phyloP scores from a whole-genome alignment of 2,113 vertebrate genomes.

The Nesogale talazaci region DNA sequence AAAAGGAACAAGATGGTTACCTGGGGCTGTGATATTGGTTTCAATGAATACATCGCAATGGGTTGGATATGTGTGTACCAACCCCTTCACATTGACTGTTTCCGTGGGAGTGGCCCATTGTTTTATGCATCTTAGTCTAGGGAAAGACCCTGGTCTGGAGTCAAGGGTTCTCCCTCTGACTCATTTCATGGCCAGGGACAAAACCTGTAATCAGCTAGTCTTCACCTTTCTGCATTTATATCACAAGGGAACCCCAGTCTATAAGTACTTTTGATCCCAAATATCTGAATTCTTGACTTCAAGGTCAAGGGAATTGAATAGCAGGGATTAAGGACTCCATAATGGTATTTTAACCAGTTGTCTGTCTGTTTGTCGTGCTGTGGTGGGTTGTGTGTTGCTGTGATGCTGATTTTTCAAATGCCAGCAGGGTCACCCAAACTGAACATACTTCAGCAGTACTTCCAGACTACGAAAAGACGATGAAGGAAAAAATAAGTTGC shows the following conservation, averaged over 20 bases:
- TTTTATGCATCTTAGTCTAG: neutral
- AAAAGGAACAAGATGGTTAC: neutral
- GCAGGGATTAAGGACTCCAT: neutral
- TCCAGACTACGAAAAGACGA: no score
- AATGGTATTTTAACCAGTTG: no score
- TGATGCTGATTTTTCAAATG: no score
- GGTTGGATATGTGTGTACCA: neutral
- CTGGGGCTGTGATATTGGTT: neutral
- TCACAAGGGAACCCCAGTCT: neutral
- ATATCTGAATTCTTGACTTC: constrained; percentile 11
- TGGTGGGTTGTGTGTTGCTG: no score
- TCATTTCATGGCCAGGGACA: neutral
- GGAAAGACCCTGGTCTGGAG: neutral
- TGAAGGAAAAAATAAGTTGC: no score
- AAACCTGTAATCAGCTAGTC: neutral
- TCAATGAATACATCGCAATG: neutral
- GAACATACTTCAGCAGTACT: no score
- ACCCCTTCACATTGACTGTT: neutral
- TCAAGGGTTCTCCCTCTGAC: neutral
- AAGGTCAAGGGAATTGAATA: neutral
- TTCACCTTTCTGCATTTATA: neutral
- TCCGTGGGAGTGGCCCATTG: neutral
- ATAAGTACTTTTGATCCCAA: neutral
- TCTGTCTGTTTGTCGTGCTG: no score
- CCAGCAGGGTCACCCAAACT: no score